These are phyloP conservation scores for Aphrocallistes beatrix DNA, from an alignment of 37 sponge, comb jelly and placozoan genomes.

Conservation along the genomic window DNA sequence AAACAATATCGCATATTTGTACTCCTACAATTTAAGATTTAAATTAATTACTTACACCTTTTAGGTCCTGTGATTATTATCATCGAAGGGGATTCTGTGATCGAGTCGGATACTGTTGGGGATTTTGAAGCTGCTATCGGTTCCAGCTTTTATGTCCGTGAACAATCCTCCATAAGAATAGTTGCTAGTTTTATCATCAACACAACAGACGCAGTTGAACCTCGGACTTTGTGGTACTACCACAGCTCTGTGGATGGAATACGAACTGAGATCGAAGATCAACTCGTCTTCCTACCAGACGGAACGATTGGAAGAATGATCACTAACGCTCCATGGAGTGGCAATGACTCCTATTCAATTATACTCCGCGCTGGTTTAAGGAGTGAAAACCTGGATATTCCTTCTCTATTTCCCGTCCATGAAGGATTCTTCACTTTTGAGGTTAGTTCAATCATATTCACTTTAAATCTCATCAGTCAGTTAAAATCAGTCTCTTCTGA, in stretches of 20 bases:
- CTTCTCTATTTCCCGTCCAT: neutral
- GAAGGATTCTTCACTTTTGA: conserved; percentile 7
- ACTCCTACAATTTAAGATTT: too few species aligned
- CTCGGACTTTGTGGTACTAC: neutral
- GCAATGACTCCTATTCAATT: neutral
- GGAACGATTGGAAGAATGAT: neutral
- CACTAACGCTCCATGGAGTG: neutral
- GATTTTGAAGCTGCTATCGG: neutral
- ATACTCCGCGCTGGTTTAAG: neutral
- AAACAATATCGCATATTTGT: too few species aligned
- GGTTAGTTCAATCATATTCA: neutral
- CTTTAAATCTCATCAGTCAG: too few species aligned
- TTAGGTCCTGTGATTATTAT: too few species aligned
- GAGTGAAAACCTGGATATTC: neutral
- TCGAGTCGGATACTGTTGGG: neutral
- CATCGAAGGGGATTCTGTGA: neutral
- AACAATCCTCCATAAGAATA: neutral
- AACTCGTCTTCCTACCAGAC: neutral
- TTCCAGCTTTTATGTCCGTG: neutral
- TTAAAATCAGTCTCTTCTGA: too few species aligned
- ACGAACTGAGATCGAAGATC: neutral
- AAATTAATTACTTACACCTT: too few species aligned
- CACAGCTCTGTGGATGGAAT: neutral
- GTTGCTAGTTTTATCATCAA: neutral
- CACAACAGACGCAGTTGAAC: neutral